phyloP scores from a whole-genome alignment of 53 echinoderm and acorn worm species.

The Temnopleurus reevesii region DNA sequence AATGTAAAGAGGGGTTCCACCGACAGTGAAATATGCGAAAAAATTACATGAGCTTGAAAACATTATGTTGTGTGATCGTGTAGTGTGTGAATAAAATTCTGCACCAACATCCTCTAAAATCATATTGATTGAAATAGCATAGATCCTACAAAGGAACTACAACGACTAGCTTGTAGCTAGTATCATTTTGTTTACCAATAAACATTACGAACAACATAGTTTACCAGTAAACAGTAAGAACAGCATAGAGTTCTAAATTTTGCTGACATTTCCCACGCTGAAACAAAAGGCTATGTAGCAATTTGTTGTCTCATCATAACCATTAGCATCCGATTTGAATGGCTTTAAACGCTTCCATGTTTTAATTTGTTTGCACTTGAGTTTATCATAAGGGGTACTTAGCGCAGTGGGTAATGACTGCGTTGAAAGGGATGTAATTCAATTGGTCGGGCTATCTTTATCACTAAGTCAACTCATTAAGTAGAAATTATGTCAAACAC shows the following conservation, averaged over 20 bases:
- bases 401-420: not conserved
- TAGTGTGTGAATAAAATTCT: too few relatives aligned
- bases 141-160: too few relatives aligned
- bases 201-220: not conserved
- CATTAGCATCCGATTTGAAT: not conserved
- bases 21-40: too few relatives aligned
- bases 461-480: conserved; percentile 30
- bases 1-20: too few relatives aligned
- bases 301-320: not conserved
- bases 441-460: conserved; percentile 23
- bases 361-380: conserved; percentile 21
- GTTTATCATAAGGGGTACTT: conserved; percentile 12
- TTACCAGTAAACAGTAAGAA: not conserved
- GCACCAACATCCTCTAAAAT: too few relatives aligned
- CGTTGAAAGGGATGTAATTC: conserved; percentile 7
- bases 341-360: conserved; percentile 17
- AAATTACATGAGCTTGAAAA: too few relatives aligned
- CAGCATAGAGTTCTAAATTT: not conserved
- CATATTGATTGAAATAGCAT: too few relatives aligned
- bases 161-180: too few relatives aligned
- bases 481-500: conserved; percentile 28
- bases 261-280: conserved; percentile 54
- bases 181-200: not conserved
- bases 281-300: not conserved
- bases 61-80: too few relatives aligned